Evolutionary conservation across 2,888 invertebrate genomes (phyloP), one percentile per base, ranked within the genome.

Genomic region (Sminthurinus aureus): DNA sequence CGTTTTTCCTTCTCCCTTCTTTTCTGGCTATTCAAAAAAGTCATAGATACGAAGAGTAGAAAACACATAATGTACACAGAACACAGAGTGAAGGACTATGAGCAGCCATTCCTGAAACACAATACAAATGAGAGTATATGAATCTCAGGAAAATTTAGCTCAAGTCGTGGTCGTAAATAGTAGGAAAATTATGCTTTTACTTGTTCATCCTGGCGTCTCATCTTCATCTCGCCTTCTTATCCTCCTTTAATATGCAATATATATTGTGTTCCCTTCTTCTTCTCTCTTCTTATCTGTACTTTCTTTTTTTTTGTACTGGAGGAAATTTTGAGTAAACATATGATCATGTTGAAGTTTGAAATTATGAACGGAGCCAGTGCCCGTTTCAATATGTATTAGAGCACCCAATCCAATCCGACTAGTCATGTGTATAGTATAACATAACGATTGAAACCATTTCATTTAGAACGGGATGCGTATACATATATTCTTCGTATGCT

Each of bases 161-260:
- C 71, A 80, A 52, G 80, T 80, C 80, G 73, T 80, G 51, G 80
- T 80, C 80, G 52, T 80, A 80, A 80, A 80, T 80, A 80, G 80
- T 52, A 20, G 80, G 26, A 20, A 80, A 80, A 80, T 80, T 80
- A 71, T 80, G 71, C 80, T 79, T 75, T 79, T 71, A 69, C 80
- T 69, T 80, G 24, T 80, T 80, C 71, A 51, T 52, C 22, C 73
- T 80, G 71, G 80, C 71, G 78, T 78, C 78, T 78, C 78, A 66
- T 78, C 76, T 52, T 24, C 24, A 9, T n/a, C 15, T 13, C 71
- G 2, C 71, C 2, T 38, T 38, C 38, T 38, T 38, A 1, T 38
- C 38, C 38, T 38, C 38, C 38, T 38, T 4, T 38, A 6, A 38
- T 38, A 38, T 38, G 38, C 1, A 38, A 38, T 38, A 6, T 38